Conservation (phyloP, 2,888 invertebrate genomes). For the Bellardia pandia region DNA sequence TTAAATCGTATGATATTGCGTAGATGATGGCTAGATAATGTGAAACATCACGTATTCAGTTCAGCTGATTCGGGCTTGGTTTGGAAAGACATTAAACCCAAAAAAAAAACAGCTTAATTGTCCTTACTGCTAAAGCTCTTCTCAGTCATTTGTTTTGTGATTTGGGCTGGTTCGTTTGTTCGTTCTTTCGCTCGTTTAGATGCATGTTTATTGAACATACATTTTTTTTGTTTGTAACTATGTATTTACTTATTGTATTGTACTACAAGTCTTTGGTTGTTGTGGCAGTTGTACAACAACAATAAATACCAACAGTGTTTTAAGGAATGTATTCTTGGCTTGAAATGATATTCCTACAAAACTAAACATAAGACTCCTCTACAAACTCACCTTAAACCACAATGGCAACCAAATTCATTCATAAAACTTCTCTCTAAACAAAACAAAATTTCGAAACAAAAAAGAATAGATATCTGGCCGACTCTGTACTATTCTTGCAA, state of each 20-base stretch:
- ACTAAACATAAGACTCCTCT: no score
- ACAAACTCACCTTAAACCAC: no score
- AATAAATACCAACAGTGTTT: slow-evolving; percentile 17
- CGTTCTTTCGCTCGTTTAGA: neutral
- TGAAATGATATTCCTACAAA: neutral
- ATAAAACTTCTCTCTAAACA: neutral
- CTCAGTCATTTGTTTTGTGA: neutral
- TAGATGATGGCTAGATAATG: no score
- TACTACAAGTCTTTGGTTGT: neutral
- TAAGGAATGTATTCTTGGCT: neutral
- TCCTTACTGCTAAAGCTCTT: neutral
- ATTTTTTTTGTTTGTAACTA: slow-evolving; percentile 2
- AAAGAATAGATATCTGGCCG: slow-evolving; percentile 4
- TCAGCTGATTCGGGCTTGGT: no score
- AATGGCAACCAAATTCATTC: neutral
- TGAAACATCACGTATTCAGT: no score
- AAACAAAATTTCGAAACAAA: neutral
- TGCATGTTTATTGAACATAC: slow-evolving; percentile 43
- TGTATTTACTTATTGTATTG: slow-evolving; percentile 9
- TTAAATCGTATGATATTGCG: no score
- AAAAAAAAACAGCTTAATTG: slow-evolving; percentile 4
- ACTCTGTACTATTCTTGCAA: slow-evolving; percentile 20
- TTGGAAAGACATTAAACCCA: no score
- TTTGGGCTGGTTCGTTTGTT: neutral
- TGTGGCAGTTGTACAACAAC: neutral